phyloP scores from a whole-genome alignment of 2,797 vertebrate species.

The Danio aesculapii region DNA sequence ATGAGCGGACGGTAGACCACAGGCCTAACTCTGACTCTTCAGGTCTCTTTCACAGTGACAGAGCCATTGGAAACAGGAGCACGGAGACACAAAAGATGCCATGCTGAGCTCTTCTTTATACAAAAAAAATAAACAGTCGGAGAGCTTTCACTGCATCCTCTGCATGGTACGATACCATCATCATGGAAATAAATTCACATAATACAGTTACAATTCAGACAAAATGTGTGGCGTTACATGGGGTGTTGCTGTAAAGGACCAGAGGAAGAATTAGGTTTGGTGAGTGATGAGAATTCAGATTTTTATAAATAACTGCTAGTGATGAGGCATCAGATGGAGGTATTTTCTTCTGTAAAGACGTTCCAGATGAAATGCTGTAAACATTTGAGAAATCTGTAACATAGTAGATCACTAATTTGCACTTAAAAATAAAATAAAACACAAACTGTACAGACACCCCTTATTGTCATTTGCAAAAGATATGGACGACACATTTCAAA shows the following conservation, averaged over 20 bases:
- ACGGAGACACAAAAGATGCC: constrained; percentile 29
- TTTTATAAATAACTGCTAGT: constrained; percentile 40
- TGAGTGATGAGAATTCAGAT: constrained; percentile 33
- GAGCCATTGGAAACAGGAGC: constrained; percentile 63
- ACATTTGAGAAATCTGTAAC: constrained; percentile 41
- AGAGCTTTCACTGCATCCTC: constrained; percentile 43
- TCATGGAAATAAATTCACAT: constrained; percentile 41
- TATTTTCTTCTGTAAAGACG: constrained; percentile 14
- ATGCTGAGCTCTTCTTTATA: constrained; percentile 33
- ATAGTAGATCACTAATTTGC: constrained; percentile 18
- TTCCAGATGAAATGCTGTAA: constrained; percentile 47
- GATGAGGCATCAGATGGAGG: constrained; percentile 34
- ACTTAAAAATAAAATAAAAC: constrained; percentile 18
- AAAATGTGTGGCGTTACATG: constrained; percentile 6
- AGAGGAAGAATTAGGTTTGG: constrained; percentile 24
- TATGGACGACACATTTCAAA: constrained; percentile 62
- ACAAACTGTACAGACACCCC: constrained; percentile 72
- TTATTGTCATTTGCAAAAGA: constrained; percentile 60
- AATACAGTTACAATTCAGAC: constrained; percentile 8
- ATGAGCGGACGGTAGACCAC: constrained; percentile 63
- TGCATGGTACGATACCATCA: constrained; percentile 42
- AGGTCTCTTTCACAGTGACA: constrained; percentile 72
- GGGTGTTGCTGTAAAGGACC: constrained; percentile 5
- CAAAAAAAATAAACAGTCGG: constrained; percentile 28
- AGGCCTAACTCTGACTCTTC: constrained; percentile 62